Evolutionary conservation across 1,140 invertebrate species (phyloP), one percentile per base, ranked within the genome.

Genomic region (Pseudoatta argentina): DNA sequence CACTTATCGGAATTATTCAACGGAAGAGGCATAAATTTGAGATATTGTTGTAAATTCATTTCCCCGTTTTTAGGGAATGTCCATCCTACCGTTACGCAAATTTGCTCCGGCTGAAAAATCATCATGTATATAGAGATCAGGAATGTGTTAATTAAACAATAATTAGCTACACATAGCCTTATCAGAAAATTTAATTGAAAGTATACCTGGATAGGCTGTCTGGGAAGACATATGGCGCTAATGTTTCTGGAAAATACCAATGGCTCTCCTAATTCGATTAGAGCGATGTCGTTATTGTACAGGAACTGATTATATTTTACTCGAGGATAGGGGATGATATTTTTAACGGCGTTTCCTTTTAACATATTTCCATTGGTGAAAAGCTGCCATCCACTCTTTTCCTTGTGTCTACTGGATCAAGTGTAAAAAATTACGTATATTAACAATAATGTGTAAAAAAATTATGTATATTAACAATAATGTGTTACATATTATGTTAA

Each of bases 81-180:
- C 96, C 96, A 97, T 75, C 96, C 96, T 66, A 95, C 96, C 10
- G 95, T 96, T 3, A 96, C 95, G 87, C 97, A 97, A 8, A 96
- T 87, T 87, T 96, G 96, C 79, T 94, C 92, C 3, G 95, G 94
- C 93, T 96, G 92, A n/a, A 78, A 66, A 86, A 81, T 77, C 1
- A 61, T 67, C 6, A 44, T 4, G 48, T 55, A 73, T 44, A 44
- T 8, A 39, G 0, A 39, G 0, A 48, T 66, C 0, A 21, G 44
- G 53, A 67, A 85, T 39, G 24, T 61, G 21, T 53, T 72, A n/a
- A 75, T 51, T 66, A 59, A 51, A 14, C 14, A 24, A 39, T 2
- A 24, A 24, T 24, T 24, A 55, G 8, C 18, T 63, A 63, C 39
- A 14, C 6, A 7, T 59, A 69, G 4, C 34, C n/a, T 67, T 67